A percentile compares a stretch with the other conserved stretches of the same genome.
Evolutionary conservation across 2,113 vertebrate genomes (phyloP).

Genomic region (Nycticorax nycticorax): DNA sequence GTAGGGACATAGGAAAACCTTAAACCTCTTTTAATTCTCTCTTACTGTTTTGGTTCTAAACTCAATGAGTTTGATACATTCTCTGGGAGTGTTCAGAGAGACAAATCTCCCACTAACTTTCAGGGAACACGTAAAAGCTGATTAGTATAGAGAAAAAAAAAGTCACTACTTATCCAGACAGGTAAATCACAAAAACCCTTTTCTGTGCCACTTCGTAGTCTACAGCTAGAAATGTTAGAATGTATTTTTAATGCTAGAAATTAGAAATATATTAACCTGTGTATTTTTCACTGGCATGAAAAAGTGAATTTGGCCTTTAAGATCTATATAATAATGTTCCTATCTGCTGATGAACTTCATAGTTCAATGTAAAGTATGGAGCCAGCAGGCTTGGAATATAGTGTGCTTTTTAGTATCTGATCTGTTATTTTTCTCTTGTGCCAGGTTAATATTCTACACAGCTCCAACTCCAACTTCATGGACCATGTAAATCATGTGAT

Average conservation of each 20-base stretch:
- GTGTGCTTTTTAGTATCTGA: neutral
- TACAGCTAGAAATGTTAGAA: neutral
- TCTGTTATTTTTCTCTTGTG: neutral
- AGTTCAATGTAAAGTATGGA: neutral
- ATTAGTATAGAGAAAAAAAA: neutral
- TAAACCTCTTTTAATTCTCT: neutral
- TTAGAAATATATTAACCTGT: neutral
- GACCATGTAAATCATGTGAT: constrained; percentile 85
- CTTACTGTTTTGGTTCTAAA: neutral
- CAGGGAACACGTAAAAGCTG: neutral
- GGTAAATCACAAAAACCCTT: neutral
- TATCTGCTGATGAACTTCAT: neutral
- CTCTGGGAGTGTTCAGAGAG: neutral
- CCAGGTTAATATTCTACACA: constrained; percentile 89
- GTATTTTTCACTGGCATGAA: neutral
- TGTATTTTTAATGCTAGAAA: neutral
- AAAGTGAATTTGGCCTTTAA: neutral
- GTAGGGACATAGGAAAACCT: neutral
- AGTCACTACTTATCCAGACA: neutral
- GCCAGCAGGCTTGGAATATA: neutral
- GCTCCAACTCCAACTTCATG: constrained; percentile 74
- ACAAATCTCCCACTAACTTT: neutral
- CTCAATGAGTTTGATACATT: neutral
- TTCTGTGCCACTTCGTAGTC: neutral
- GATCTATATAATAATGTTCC: neutral